Conservation (phyloP, 2,113 vertebrate genomes). For the Sylvilagus bachmani region DNA sequence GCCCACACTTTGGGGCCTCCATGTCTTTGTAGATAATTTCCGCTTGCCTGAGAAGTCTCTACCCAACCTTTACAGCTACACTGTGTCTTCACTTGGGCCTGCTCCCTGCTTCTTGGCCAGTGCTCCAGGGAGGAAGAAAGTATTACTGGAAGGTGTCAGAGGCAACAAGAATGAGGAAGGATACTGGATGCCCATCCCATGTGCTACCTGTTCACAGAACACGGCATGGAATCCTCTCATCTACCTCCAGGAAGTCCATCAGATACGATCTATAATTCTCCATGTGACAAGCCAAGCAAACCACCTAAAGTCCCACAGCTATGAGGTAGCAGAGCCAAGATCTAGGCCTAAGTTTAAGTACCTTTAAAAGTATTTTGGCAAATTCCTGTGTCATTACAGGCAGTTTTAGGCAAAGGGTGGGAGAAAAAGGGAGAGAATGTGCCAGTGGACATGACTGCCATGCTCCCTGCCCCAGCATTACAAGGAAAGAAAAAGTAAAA, state of each 20-base stretch:
- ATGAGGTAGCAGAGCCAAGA: constrained; percentile 15
- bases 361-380: neutral
- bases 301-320: neutral
- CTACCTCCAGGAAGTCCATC: neutral
- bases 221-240: neutral
- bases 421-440: neutral
- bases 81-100: neutral
- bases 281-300: neutral
- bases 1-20: neutral
- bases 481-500: neutral
- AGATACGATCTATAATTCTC: neutral
- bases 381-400: neutral
- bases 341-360: neutral
- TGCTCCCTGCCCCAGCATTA: neutral
- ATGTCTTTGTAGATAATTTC: neutral
- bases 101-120: neutral
- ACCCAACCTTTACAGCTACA: neutral
- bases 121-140: neutral
- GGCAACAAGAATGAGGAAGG: neutral
- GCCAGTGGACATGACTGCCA: neutral
- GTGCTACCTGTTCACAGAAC: neutral
- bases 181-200: neutral
- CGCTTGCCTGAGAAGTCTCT: neutral
- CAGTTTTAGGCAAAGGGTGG: neutral
- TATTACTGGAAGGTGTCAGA: neutral